Base-by-base conservation (phyloP, 2,888 invertebrate species). In the Stenodera caucasica region DNA sequence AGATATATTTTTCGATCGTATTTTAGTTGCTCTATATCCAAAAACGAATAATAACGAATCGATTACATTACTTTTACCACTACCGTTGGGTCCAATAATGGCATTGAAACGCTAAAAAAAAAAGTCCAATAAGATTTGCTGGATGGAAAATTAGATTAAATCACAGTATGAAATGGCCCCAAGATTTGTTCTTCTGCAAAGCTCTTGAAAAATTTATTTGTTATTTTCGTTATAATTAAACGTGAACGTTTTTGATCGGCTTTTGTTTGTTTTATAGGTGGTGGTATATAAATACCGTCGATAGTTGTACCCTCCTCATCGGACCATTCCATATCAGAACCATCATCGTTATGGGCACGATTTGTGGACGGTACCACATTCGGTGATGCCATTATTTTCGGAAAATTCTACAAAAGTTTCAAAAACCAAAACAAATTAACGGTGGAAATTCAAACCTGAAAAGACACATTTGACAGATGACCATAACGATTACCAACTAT, bases 31-130 rank as follows among this genome's bases (percentile, higher is more conserved):
- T 72, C 98, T 85, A 78, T 95, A 98, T 0, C 99, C 99, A 26
- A 99, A 83, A 7, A 99, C 91, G 80, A 99, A 99, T 80, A 98
- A 99, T 80, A 99, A 98, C 0, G 96, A 89, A 82, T 99, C 99
- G 61, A 99, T 84, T 76, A 99, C 94, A 77, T 98, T 98, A 0
- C 97, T 98, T 82, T 98, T 98, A 33, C 98, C 98, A 67, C 94
- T 96, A 7, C 98, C 98, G 81, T 99, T 99, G 51, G 98, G 82
- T 0, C 98, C 99, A 12, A 98, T 98, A 57, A 99, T 98, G 3
- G 98, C 99, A 75, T 98, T 99, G 78, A 99, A 99, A n/a, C n/a
- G n/a, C n/a, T n/a, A n/a, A n/a, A n/a, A n/a, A n/a, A n/a, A n/a
- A n/a, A n/a, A n/a, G n/a, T n/a, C n/a, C n/a, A n/a, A n/a, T n/a